Percentiles rank a stretch among this genome's conserved stretches.
phyloP scores from a whole-genome alignment of 1,140 invertebrate species.

The Drosophila burlai region DNA sequence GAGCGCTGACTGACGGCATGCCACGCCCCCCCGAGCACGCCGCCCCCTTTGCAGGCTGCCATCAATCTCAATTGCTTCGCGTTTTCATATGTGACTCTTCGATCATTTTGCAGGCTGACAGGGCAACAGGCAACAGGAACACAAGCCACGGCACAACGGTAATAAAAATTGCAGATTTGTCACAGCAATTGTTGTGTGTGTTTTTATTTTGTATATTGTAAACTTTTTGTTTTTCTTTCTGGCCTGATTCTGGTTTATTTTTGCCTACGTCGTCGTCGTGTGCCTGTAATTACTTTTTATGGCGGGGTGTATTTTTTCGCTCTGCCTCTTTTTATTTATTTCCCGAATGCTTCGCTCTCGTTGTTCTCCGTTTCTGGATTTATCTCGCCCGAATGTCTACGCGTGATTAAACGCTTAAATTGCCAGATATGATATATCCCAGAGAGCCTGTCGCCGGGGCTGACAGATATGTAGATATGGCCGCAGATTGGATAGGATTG shows the following conservation, averaged over 20 bases:
- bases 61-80: slow-evolving; percentile 84
- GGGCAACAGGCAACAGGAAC: slow-evolving; percentile 55
- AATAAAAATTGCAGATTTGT: slow-evolving; percentile 83
- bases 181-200: slow-evolving; percentile 69
- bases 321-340: slow-evolving; percentile 19
- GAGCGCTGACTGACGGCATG: slow-evolving; percentile 51
- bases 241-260: slow-evolving; percentile 68
- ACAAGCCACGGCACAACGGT: slow-evolving; percentile 54
- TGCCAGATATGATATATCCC: slow-evolving; percentile 76
- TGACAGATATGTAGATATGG: slow-evolving; percentile 37
- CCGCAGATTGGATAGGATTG: slow-evolving; percentile 27
- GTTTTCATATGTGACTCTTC: slow-evolving; percentile 83
- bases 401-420: slow-evolving; percentile 81
- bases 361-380: slow-evolving; percentile 35
- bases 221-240: slow-evolving; percentile 25
- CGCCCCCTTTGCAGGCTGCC: slow-evolving; percentile 31
- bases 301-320: slow-evolving; percentile 21
- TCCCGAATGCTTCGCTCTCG: slow-evolving; percentile 9
- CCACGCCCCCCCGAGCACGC: slow-evolving; percentile 44
- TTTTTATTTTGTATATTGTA: slow-evolving; percentile 4
- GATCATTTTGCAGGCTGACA: slow-evolving; percentile 80
- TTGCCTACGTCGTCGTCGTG: slow-evolving; percentile 59
- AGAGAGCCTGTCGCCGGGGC: slow-evolving; percentile 41
- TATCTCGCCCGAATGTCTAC: slow-evolving; percentile 76
- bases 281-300: slow-evolving; percentile 80